Percentiles rank a stretch among this genome's conserved stretches.
phyloP scores from a whole-genome alignment of 64 coral and sea anemone genomes.

The Dendronephthya gigantea region DNA sequence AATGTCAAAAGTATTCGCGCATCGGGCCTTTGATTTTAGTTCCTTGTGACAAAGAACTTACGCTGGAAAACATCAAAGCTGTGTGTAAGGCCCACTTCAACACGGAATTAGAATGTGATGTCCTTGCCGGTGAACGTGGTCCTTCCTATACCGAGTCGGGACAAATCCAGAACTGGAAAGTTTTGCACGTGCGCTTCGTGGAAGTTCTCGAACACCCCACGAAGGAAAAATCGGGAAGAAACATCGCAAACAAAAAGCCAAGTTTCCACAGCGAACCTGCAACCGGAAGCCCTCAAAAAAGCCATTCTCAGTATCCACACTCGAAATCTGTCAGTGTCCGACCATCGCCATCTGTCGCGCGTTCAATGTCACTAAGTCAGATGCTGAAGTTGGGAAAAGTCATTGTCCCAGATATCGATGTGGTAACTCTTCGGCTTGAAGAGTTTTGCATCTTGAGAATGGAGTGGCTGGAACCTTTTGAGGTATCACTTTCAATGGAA shows the following conservation, averaged over 20 bases:
- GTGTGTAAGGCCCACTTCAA: too few species aligned
- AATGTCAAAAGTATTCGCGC: too few species aligned
- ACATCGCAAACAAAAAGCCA: not conserved
- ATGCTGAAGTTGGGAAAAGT: not conserved
- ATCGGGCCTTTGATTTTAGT: too few species aligned
- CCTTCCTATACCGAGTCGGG: not conserved
- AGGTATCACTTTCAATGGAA: conserved; percentile 19
- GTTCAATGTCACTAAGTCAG: not conserved
- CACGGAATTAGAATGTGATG: not conserved
- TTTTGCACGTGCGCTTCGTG: conserved; percentile 27
- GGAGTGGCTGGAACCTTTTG: not conserved
- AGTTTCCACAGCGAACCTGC: not conserved
- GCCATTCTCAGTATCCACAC: not conserved
- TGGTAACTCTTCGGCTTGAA: not conserved
- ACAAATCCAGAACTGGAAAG: conserved; percentile 25
- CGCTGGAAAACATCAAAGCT: too few species aligned
- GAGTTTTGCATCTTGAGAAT: conserved; percentile 13
- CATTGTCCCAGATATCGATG: not conserved
- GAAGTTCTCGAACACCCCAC: not conserved
- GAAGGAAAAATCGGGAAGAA: too few species aligned
- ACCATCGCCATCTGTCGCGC: too few species aligned
- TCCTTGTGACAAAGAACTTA: too few species aligned
- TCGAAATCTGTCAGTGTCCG: too few species aligned
- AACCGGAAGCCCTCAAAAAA: not conserved
- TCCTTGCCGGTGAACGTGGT: conserved; percentile 24